A percentile compares a stretch with the other conserved stretches of the same genome.
Conservation (phyloP, 1,140 invertebrate species). For the Anadara kagoshimensis region DNA sequence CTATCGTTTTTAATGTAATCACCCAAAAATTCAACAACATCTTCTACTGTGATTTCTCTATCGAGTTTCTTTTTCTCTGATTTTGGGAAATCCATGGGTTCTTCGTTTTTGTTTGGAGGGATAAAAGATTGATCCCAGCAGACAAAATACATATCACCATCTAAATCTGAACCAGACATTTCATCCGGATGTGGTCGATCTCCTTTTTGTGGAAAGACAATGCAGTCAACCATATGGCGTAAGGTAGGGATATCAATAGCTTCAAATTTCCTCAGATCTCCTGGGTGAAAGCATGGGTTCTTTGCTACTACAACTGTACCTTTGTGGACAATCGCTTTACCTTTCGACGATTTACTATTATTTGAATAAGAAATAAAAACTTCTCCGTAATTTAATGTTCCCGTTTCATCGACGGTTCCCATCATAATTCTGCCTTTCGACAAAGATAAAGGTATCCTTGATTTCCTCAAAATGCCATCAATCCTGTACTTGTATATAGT, state of each 20-base stretch:
- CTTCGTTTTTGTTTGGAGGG: conserved; percentile 9
- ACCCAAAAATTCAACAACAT: conserved; percentile 13
- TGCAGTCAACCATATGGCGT: conserved; percentile 30
- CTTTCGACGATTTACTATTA: not conserved
- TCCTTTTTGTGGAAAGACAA: conserved; percentile 34
- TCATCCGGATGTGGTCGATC: conserved; percentile 33
- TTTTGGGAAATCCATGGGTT: conserved; percentile 13
- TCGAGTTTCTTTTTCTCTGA: not conserved
- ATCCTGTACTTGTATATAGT: conserved; percentile 26
- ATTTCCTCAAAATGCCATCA: conserved; percentile 10
- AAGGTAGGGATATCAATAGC: conserved; percentile 11
- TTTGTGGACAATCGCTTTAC: not conserved
- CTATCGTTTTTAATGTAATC: conserved; percentile 23
- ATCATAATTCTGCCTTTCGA: conserved; percentile 18
- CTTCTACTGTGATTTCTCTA: not conserved
- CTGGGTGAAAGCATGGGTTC: conserved; percentile 30
- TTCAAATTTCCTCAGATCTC: conserved; percentile 24
- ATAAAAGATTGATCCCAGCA: conserved; percentile 32
- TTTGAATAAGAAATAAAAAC: conserved; percentile 18
- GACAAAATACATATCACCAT: conserved; percentile 39
- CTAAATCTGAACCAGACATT: conserved; percentile 40
- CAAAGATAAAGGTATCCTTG: conserved; percentile 5
- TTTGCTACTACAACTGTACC: conserved; percentile 29
- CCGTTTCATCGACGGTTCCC: conserved; percentile 24
- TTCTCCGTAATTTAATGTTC: conserved; percentile 19